A percentile compares a stretch with the other conserved stretches of the same genome.
phyloP scores from a whole-genome alignment of 2,888 invertebrate species.

The Caenorhabditis zanzibari region DNA sequence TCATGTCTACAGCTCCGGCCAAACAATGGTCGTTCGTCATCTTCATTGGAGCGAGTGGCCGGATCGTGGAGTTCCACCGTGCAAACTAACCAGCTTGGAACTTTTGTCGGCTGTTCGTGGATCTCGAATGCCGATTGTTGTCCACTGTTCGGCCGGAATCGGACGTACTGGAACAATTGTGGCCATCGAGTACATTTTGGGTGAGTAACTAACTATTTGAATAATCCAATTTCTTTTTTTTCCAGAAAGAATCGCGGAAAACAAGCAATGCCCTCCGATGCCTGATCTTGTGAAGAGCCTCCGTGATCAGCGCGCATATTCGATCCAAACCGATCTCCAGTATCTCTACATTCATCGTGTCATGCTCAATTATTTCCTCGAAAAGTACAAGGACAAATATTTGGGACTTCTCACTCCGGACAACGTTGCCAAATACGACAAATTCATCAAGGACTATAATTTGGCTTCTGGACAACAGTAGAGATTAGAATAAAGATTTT shows the following conservation, averaged over 20 bases:
- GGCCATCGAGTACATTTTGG: constrained; percentile 72
- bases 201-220: too few species aligned
- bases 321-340: constrained; percentile 72
- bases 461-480: too few species aligned
- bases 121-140: constrained; percentile 70
- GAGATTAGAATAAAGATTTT: too few species aligned
- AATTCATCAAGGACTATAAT: constrained; percentile 64
- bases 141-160: constrained; percentile 78
- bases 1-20: constrained; percentile 10
- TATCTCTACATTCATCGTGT: constrained; percentile 68
- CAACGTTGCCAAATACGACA: constrained; percentile 52
- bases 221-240: too few species aligned
- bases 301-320: constrained; percentile 70
- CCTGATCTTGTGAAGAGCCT: constrained; percentile 69
- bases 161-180: constrained; percentile 75
- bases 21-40: constrained; percentile 59
- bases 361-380: constrained; percentile 68
- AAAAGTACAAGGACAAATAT: constrained; percentile 59
- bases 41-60: constrained; percentile 76
- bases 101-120: constrained; percentile 67
- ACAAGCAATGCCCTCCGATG: constrained; percentile 65
- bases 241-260: constrained; percentile 60
- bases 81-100: constrained; percentile 37
- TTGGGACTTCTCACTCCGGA: constrained; percentile 35
- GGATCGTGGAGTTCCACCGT: constrained; percentile 70